Evolutionary conservation across 1,140 invertebrate genomes (phyloP).

Genomic region (Trinorchestia longiramus): DNA sequence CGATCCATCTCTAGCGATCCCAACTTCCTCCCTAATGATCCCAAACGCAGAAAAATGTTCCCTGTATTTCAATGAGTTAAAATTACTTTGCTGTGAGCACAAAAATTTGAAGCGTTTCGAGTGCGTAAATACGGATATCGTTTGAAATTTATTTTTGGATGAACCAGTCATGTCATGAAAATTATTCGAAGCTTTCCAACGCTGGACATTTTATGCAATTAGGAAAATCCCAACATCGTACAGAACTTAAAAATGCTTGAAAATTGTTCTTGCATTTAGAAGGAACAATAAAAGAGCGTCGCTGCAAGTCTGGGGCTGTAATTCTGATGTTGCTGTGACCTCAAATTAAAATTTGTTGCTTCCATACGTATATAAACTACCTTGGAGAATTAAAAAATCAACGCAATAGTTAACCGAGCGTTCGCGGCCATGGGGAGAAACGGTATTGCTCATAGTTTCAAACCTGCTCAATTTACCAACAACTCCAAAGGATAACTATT

Average conservation of each 20-base stretch:
- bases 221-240: neutral
- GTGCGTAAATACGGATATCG: neutral
- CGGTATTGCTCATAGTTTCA: too few relatives aligned
- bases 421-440: too few relatives aligned
- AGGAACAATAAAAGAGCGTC: neutral
- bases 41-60: constrained; percentile 39
- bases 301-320: too few relatives aligned
- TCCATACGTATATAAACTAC: too few relatives aligned
- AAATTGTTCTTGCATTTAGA: neutral
- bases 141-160: neutral
- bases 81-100: neutral
- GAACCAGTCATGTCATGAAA: neutral
- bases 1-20: constrained; percentile 33
- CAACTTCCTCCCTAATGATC: constrained; percentile 34
- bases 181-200: neutral
- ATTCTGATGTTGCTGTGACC: too few relatives aligned
- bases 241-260: neutral
- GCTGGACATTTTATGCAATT: neutral
- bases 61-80: neutral
- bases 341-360: too few relatives aligned
- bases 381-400: too few relatives aligned
- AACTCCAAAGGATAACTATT: too few relatives aligned
- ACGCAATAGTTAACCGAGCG: too few relatives aligned
- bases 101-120: neutral
- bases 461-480: too few relatives aligned